Conservation (phyloP, 2,113 vertebrate genomes). For the Pimephales promelas region DNA sequence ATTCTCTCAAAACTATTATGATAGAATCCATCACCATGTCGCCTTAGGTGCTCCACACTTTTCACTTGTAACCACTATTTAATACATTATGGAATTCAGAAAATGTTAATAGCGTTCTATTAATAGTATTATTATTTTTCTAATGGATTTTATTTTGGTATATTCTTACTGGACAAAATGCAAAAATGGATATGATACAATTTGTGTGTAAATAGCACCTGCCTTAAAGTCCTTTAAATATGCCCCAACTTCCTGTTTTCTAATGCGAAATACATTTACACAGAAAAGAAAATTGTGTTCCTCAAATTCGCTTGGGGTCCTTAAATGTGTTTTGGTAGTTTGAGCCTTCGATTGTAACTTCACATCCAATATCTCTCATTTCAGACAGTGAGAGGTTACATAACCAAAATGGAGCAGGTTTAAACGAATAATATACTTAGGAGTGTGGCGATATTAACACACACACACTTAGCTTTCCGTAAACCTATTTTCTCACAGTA, state of each 20-base stretch:
- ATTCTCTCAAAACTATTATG: neutral
- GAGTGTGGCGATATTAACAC: constrained; percentile 12
- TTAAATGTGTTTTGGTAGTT: constrained; percentile 15
- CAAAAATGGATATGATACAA: neutral
- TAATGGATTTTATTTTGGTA: neutral
- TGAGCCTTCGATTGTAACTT: constrained; percentile 25
- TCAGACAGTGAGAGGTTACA: constrained; percentile 19
- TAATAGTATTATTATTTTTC: neutral
- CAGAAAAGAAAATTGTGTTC: constrained; percentile 19
- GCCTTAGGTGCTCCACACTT: neutral
- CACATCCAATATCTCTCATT: constrained; percentile 35
- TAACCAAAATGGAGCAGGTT: constrained; percentile 30
- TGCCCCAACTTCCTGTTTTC: constrained; percentile 12
- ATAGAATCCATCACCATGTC: neutral
- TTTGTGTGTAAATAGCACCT: neutral
- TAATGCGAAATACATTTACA: constrained; percentile 24
- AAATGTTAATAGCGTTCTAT: neutral
- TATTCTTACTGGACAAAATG: neutral
- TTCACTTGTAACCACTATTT: no score
- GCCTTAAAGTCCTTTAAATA: neutral
- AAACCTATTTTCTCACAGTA: constrained; percentile 17
- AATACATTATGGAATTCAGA: neutral
- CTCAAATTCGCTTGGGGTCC: constrained; percentile 16
- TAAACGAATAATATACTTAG: constrained; percentile 14
- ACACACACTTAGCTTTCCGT: neutral